Percentiles rank a stretch among this genome's conserved stretches.
Conservation (phyloP, 2,113 vertebrate species). For the Pterophyllum scalare region DNA sequence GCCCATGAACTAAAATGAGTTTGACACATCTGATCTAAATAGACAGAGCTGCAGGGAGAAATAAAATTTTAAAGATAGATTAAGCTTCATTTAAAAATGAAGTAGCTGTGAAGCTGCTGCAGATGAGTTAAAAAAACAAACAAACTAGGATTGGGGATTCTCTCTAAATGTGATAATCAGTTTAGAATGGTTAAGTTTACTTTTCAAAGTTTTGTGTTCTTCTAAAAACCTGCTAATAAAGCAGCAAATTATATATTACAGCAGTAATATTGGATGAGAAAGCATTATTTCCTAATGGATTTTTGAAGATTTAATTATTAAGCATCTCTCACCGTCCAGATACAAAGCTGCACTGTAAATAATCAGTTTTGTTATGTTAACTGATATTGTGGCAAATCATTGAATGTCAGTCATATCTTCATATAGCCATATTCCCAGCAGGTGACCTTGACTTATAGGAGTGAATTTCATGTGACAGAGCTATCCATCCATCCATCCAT, state of each 20-base stretch:
- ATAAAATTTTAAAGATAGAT: constrained; percentile 34
- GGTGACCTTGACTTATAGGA: not conserved
- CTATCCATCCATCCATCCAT: no score
- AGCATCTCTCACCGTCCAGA: not conserved
- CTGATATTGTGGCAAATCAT: not conserved
- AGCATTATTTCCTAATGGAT: not conserved
- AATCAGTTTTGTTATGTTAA: not conserved
- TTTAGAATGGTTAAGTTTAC: not conserved
- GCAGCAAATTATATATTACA: not conserved
- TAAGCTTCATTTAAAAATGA: constrained; percentile 27
- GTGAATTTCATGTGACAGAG: not conserved
- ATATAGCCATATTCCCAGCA: not conserved
- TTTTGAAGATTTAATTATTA: not conserved
- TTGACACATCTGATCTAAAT: not conserved
- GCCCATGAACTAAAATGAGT: not conserved
- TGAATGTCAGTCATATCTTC: not conserved
- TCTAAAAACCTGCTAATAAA: not conserved
- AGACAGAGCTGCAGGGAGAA: not conserved
- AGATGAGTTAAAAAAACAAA: not conserved
- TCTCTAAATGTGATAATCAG: not conserved
- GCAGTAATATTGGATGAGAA: not conserved
- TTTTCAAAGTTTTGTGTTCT: not conserved
- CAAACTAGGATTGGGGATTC: not conserved
- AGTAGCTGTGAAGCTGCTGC: constrained; percentile 24
- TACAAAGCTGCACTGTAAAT: not conserved